Evolutionary conservation across 2,113 vertebrate species (phyloP).

Genomic region (Eulemur rufifrons): DNA sequence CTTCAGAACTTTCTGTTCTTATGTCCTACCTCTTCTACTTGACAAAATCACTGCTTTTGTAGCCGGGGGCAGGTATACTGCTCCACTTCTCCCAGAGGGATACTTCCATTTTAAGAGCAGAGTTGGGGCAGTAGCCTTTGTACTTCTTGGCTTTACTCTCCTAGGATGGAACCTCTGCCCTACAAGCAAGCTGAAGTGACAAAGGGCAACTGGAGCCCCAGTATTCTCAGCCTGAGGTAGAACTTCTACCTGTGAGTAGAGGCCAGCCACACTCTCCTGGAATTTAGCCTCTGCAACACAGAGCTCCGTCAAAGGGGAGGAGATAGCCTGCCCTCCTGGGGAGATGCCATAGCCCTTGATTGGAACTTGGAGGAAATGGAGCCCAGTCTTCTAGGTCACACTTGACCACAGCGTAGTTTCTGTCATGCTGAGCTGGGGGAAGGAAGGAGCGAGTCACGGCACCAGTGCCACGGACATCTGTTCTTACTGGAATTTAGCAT

Average conservation of each 20-base stretch:
- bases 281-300: neutral
- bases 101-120: neutral
- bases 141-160: neutral
- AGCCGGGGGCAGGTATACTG: neutral
- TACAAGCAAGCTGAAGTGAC: neutral
- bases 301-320: neutral
- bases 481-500: neutral
- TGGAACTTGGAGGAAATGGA: neutral
- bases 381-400: neutral
- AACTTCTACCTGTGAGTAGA: neutral
- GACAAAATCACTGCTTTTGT: neutral
- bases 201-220: neutral
- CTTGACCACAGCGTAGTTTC: neutral
- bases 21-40: neutral
- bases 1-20: neutral
- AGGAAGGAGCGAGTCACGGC: neutral
- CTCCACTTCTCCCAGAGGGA: neutral
- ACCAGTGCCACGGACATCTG: neutral
- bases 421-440: neutral
- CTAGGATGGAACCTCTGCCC: neutral
- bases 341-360: neutral
- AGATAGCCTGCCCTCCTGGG: neutral
- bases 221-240: neutral
- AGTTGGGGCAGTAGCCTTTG: neutral
- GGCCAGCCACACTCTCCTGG: neutral